Evolutionary conservation across 2,797 vertebrate genomes (phyloP).

Genomic region (Valencia hispanica): DNA sequence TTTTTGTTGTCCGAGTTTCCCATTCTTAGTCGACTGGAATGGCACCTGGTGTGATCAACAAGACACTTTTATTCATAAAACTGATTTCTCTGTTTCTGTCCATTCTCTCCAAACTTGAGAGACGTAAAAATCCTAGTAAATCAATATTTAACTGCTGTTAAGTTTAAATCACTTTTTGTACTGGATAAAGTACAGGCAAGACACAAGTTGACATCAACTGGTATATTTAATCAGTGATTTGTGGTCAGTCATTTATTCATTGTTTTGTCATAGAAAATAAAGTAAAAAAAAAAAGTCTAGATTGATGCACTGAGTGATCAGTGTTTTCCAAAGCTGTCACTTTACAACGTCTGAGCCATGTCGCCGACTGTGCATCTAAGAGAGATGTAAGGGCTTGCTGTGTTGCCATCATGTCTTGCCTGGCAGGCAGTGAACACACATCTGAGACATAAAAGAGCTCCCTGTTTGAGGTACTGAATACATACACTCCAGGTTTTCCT

Average conservation of each 20-base stretch:
- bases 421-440: conserved; percentile 57
- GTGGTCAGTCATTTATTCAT: conserved; percentile 39
- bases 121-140: background rate
- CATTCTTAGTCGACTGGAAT: background rate
- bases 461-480: conserved; percentile 55
- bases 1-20: background rate
- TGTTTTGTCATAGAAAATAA: conserved; percentile 6
- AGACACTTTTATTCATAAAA: too few species aligned
- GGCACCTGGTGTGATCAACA: background rate
- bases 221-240: conserved; percentile 30
- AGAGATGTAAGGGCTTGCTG: conserved; percentile 41
- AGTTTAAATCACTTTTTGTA: conserved; percentile 28
- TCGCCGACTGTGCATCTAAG: conserved; percentile 43
- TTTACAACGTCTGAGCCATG: conserved; percentile 44
- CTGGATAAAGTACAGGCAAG: conserved; percentile 24
- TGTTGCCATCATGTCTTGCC: conserved; percentile 51
- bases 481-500: conserved; percentile 56
- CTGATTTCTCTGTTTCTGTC: too few species aligned
- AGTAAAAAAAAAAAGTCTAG: background rate
- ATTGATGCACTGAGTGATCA: conserved; percentile 19
- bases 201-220: conserved; percentile 9
- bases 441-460: conserved; percentile 60
- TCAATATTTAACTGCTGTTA: conserved; percentile 13
- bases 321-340: conserved; percentile 27
- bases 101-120: too few species aligned